These are phyloP conservation scores for Cryptoprocta ferox DNA, from an alignment of 2,797 vertebrate genomes.

Conservation along the genomic window DNA sequence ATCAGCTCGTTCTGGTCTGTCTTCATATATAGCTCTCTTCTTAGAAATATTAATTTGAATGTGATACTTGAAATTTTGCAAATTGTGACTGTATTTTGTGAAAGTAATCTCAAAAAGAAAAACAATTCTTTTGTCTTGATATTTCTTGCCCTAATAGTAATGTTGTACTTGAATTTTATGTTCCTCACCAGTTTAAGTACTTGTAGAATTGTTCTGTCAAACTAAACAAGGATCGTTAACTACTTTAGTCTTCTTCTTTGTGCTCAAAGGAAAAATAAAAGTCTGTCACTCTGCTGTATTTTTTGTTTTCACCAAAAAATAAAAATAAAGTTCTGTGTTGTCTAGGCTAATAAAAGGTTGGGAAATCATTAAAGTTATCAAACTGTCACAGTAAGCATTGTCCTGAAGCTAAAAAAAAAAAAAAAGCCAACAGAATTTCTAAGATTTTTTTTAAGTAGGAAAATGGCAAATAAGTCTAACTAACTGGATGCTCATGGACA, in stretches of 20 bases:
- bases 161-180: conserved; percentile 61
- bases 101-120: conserved; percentile 61
- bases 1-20: conserved; percentile 63
- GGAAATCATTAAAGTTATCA: conserved; percentile 24
- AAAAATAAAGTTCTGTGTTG: conserved; percentile 66
- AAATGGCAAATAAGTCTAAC: neutral
- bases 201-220: conserved; percentile 51
- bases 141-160: conserved; percentile 59
- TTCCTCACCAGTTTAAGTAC: conserved; percentile 55
- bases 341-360: conserved; percentile 30
- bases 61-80: conserved; percentile 64
- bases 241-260: conserved; percentile 53
- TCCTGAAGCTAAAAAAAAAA: neutral
- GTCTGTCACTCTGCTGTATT: conserved; percentile 51
- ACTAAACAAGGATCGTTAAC: conserved; percentile 16
- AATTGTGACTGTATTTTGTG: conserved; percentile 63
- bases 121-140: conserved; percentile 24
- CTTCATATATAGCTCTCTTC: conserved; percentile 43
- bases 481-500: neutral
- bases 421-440: neutral
- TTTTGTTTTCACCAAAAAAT: conserved; percentile 68
- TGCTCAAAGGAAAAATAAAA: conserved; percentile 61
- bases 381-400: neutral
- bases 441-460: neutral
- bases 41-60: conserved; percentile 63